Base-by-base conservation (phyloP, 1,140 invertebrate genomes). In the Cardiocondyla obscurior region DNA sequence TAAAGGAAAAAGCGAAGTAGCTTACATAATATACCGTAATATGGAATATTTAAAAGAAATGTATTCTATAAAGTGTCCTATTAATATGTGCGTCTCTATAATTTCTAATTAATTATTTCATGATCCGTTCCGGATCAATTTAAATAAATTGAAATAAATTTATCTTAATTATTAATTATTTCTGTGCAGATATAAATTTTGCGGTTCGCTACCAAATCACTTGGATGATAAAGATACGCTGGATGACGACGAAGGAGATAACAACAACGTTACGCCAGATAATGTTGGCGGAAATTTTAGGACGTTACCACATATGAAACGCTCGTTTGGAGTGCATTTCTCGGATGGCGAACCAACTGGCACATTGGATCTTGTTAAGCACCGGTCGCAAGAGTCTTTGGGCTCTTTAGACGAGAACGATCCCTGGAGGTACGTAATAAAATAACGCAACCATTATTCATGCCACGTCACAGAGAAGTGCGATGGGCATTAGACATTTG, bases 171-270 rank as follows among this genome's bases (percentile, higher is more conserved):
- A 19, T 44, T 3, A 33, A n/a, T 64, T 55, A 65, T 89, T 79
- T 57, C 73, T 89, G 62, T 89, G 69, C 77, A 93, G 93, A 69
- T 95, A 95, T 85, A 95, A 95, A 93, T 93, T 95, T 76, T 95
- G 95, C 89, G 94, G 95, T 65, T 97, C 96, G 16, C 90, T 97
- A 81, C 96, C 96, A 2, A 97, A 97, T 92, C 96, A 97, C 91
- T 92, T 97, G 83, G 96, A 97, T 89, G 95, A 95, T 53, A 95
- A 96, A 86, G 92, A 94, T 39, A 89, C 89, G 22, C 85, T 92
- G 83, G 94, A 94, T 90, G 94, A 93, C 69, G 92, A 95, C 90
- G 89, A 94, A 77, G 93, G 94, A 25, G 95, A 95, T 74, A 95
- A 95, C 89, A 95, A 95, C 88, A 94, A 93, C 79, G 88, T 92